These are phyloP conservation scores for Synanceia verrucosa DNA, from an alignment of 2,797 vertebrate genomes.

Conservation along the genomic window DNA sequence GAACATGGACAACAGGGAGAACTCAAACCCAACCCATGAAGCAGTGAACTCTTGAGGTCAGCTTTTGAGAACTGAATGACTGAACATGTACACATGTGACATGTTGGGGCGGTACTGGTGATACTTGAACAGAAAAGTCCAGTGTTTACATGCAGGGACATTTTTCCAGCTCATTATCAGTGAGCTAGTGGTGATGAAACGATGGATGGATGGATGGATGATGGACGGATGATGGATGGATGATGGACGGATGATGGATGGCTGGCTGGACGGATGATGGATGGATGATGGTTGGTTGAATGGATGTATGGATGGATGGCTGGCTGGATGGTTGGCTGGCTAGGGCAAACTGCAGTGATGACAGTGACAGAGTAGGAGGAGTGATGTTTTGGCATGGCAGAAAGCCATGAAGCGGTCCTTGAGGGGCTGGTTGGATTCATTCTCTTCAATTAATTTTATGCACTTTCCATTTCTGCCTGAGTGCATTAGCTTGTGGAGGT, in stretches of 20 bases:
- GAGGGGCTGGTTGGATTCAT: conserved; percentile 16
- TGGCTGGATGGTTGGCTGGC: too few species aligned
- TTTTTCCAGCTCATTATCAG: conserved; percentile 27
- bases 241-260: too few species aligned
- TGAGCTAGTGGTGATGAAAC: conserved; percentile 19
- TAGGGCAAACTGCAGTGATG: conserved; percentile 24
- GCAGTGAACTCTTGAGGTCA: background rate
- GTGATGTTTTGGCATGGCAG: conserved; percentile 30
- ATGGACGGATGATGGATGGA: too few species aligned
- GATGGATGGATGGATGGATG: too few species aligned
- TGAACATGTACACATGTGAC: background rate
- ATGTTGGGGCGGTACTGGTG: conserved; percentile 1
- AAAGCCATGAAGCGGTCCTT: conserved; percentile 2
- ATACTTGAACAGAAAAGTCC: conserved; percentile 4
- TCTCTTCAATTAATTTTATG: conserved; percentile 39
- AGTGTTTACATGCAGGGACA: background rate
- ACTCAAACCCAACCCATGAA: background rate
- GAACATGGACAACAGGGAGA: background rate
- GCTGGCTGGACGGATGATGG: too few species aligned
- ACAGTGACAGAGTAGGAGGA: conserved; percentile 45
- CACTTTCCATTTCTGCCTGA: conserved; percentile 41
- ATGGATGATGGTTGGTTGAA: too few species aligned
- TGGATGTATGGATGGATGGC: too few species aligned
- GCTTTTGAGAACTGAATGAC: background rate
- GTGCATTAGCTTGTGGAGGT: conserved; percentile 20